Conservation (phyloP, 2,888 invertebrate genomes). For the Noctua janthe region DNA sequence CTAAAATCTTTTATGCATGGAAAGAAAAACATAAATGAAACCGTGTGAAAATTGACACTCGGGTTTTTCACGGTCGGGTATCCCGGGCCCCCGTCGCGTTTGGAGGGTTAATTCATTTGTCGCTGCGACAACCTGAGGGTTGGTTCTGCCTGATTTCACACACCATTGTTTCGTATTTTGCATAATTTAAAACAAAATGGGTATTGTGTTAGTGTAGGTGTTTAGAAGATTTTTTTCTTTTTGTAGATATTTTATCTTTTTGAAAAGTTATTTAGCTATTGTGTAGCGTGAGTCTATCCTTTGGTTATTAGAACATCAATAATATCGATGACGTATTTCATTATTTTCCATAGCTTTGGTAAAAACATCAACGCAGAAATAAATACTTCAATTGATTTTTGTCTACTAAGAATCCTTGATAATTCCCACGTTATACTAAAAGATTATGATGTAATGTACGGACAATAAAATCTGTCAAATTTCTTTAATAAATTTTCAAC, state of each 20-base stretch:
- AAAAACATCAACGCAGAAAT: not conserved
- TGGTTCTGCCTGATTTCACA: slow-evolving; percentile 67
- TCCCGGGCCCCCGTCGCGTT: slow-evolving; percentile 60
- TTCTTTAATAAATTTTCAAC: no score
- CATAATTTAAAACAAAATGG: slow-evolving; percentile 62
- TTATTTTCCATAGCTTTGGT: not conserved
- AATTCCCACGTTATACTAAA: not conserved
- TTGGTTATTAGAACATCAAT: not conserved
- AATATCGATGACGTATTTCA: not conserved
- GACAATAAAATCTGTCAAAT: no score
- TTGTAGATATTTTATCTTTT: not conserved
- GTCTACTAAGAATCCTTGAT: not conserved
- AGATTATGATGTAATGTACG: not conserved
- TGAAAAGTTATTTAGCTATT: not conserved
- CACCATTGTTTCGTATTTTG: slow-evolving; percentile 65
- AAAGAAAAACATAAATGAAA: slow-evolving; percentile 56
- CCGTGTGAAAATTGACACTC: slow-evolving; percentile 69
- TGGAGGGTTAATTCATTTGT: slow-evolving; percentile 69
- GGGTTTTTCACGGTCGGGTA: slow-evolving; percentile 59
- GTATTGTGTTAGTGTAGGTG: not conserved
- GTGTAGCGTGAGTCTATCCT: not conserved
- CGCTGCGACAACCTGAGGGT: slow-evolving; percentile 60
- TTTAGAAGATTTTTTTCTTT: not conserved
- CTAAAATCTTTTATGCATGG: slow-evolving; percentile 62
- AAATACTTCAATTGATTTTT: not conserved